phyloP scores from a whole-genome alignment of 2,113 vertebrate genomes.

The Pollachius pollachius region DNA sequence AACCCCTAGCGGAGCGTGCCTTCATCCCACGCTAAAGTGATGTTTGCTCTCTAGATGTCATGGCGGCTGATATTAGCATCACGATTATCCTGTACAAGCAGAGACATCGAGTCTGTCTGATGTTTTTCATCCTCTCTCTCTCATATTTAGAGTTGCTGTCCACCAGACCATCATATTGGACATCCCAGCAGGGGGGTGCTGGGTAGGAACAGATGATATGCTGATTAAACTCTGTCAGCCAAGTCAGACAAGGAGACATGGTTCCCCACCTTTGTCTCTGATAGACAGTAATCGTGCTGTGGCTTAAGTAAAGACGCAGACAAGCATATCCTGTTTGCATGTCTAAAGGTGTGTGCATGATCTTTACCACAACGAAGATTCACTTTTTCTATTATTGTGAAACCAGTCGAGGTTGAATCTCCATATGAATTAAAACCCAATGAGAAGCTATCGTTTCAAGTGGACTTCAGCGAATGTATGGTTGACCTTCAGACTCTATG shows the following conservation, averaged over 20 bases:
- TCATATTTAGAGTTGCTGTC: constrained; percentile 12
- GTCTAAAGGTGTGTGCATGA: not conserved
- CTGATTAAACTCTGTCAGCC: constrained; percentile 46
- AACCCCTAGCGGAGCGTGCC: constrained; percentile 40
- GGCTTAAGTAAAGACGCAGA: constrained; percentile 20
- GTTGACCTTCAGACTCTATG: no score
- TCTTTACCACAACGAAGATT: no score
- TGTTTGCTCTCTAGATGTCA: constrained; percentile 9
- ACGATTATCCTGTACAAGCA: no score
- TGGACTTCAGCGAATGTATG: no score
- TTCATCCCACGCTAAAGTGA: constrained; percentile 27
- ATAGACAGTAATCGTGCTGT: constrained; percentile 16
- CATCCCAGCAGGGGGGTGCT: constrained; percentile 17
- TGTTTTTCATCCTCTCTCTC: constrained; percentile 8
- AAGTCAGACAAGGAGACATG: constrained; percentile 37
- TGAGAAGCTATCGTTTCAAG: no score
- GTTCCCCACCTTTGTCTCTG: constrained; percentile 3
- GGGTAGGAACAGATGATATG: constrained; percentile 52
- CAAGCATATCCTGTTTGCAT: not conserved
- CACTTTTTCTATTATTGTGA: no score
- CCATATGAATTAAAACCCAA: no score
- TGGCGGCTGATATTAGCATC: constrained; percentile 1
- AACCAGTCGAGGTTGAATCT: no score
- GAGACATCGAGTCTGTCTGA: not conserved
- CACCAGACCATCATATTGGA: constrained; percentile 18